These are phyloP conservation scores for Sebastes diploproa DNA, from an alignment of 2,797 vertebrate genomes.

Conservation along the genomic window DNA sequence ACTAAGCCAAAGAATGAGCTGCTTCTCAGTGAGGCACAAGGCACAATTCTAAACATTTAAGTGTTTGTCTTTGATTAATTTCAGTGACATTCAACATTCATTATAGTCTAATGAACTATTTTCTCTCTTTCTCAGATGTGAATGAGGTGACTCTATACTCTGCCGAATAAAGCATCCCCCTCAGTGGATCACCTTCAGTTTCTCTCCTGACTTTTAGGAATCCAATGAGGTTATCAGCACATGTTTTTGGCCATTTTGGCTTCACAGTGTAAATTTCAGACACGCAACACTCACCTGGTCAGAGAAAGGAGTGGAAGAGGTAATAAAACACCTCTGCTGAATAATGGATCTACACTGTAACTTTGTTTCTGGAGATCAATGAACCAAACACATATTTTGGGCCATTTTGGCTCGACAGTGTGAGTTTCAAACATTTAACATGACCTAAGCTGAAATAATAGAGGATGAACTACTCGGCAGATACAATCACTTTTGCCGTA, in stretches of 20 bases:
- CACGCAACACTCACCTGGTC: rapidly evolving
- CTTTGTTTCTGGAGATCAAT: neutral
- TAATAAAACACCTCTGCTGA: neutral
- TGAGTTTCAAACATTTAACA: neutral
- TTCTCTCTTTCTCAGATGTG: neutral
- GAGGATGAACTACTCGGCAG: neutral
- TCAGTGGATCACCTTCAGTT: neutral
- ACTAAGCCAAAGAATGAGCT: too few species aligned
- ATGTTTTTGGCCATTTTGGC: neutral
- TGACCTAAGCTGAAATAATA: neutral
- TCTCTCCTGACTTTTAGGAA: neutral
- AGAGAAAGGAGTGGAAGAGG: neutral
- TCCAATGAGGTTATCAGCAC: neutral
- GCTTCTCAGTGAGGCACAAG: too few species aligned
- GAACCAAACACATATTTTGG: neutral
- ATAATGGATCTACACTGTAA: neutral
- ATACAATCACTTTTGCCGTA: neutral
- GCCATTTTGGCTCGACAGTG: neutral
- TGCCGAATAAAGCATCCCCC: neutral
- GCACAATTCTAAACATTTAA: too few species aligned
- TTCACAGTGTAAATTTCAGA: neutral
- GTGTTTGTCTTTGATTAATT: too few species aligned
- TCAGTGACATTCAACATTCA: too few species aligned
- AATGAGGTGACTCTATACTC: neutral
- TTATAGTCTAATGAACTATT: too few species aligned